Conservation (phyloP, 1,140 invertebrate species). For the Periplaneta americana region DNA sequence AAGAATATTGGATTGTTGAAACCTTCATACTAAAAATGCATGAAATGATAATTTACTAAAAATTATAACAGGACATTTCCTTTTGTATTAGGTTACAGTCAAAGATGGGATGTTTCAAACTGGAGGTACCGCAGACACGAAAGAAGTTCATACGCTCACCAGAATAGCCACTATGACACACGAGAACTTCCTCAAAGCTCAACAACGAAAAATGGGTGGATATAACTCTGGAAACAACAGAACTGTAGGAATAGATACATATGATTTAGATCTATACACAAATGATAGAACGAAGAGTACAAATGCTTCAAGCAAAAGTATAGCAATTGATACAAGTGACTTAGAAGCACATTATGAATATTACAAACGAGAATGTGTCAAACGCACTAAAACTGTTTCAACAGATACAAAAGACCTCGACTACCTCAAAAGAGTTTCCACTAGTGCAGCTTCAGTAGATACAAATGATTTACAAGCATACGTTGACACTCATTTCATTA, state of each 20-base stretch:
- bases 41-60: no score
- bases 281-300: background rate
- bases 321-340: conserved; percentile 7
- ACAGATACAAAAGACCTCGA: conserved; percentile 10
- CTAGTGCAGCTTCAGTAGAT: background rate
- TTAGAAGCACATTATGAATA: conserved; percentile 8
- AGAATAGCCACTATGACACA: background rate
- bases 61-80: no score
- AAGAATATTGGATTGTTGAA: no score
- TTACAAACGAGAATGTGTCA: background rate
- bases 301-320: background rate
- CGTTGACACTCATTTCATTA: background rate
- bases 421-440: background rate
- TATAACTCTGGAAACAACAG: background rate
- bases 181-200: background rate
- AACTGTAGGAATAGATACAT: background rate
- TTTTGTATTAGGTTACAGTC: background rate
- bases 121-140: background rate
- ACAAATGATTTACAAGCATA: background rate
- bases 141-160: background rate
- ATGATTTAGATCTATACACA: background rate
- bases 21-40: no score
- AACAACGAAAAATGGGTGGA: background rate
- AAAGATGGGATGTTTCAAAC: background rate
- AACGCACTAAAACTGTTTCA: conserved; percentile 6